Evolutionary conservation across 2,113 vertebrate species (phyloP).

Genomic region (Salvelinus sp.): DNA sequence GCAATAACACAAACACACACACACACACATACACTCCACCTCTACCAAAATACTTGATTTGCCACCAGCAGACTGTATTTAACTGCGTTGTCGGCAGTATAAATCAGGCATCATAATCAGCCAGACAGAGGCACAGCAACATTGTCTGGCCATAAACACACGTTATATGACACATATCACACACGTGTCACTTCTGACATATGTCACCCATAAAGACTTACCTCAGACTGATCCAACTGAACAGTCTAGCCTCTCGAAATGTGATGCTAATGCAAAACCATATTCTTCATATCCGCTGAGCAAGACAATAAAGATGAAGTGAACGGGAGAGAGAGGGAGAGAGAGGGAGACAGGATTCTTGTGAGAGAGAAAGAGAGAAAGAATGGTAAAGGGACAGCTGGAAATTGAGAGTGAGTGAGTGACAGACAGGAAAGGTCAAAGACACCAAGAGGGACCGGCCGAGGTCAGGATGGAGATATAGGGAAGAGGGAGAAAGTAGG

Average conservation of each 20-base stretch:
- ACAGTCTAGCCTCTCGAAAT: background rate
- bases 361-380: conserved; percentile 21
- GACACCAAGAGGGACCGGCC: background rate
- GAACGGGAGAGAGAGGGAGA: background rate
- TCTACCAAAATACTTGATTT: no score
- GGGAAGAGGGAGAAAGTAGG: no score
- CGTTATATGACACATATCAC: conserved; percentile 4
- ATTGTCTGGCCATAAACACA: conserved; percentile 19
- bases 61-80: background rate
- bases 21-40: background rate
- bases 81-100: background rate
- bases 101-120: conserved; percentile 19
- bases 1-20: background rate
- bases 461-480: background rate
- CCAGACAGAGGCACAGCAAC: conserved; percentile 36
- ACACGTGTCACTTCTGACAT: conserved; percentile 16
- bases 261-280: no score
- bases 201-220: conserved; percentile 1
- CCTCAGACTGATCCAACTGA: background rate
- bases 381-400: conserved; percentile 19
- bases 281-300: background rate
- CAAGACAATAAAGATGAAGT: background rate
- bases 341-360: no score
- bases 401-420: conserved; percentile 10
- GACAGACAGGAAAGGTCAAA: conserved; percentile 9